Evolutionary conservation across 2,797 vertebrate species (phyloP).

Genomic region (Mus spretus): DNA sequence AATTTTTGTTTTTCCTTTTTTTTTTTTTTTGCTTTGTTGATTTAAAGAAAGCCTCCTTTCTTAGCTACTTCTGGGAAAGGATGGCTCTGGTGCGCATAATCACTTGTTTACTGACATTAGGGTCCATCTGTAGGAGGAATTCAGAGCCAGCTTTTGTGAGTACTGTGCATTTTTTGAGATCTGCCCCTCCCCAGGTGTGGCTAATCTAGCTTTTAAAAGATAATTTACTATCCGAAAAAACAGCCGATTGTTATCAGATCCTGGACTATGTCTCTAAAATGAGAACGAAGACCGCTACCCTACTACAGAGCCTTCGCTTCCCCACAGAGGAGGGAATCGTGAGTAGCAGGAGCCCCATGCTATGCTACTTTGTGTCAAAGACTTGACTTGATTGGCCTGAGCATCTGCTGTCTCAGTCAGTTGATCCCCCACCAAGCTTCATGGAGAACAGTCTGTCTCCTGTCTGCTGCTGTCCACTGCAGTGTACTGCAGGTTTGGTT

Average conservation of each 20-base stretch:
- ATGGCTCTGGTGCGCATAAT: slow-evolving; percentile 42
- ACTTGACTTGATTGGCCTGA: slow-evolving; percentile 34
- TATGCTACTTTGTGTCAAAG: slow-evolving; percentile 40
- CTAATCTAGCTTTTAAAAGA: slow-evolving; percentile 76
- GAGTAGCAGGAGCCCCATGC: slow-evolving; percentile 6
- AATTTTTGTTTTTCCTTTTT: background rate
- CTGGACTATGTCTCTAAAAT: slow-evolving; percentile 43
- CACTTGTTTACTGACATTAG: slow-evolving; percentile 14
- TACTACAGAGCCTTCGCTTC: slow-evolving; percentile 66
- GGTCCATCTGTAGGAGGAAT: background rate
- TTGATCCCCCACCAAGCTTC: slow-evolving; percentile 1
- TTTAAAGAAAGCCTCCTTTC: slow-evolving; percentile 39
- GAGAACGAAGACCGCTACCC: slow-evolving; percentile 37
- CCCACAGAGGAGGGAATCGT: background rate
- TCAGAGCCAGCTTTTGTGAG: slow-evolving; percentile 59
- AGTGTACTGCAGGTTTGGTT: background rate
- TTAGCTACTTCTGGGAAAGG: slow-evolving; percentile 48
- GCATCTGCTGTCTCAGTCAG: slow-evolving; percentile 43
- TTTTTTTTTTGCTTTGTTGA: background rate
- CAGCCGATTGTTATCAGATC: slow-evolving; percentile 61
- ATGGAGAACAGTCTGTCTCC: slow-evolving; percentile 30
- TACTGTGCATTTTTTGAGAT: slow-evolving; percentile 80
- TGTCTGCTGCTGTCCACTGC: slow-evolving; percentile 14
- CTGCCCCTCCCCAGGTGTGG: slow-evolving; percentile 83
- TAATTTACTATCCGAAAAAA: slow-evolving; percentile 60